These are phyloP conservation scores for Otus sunia DNA, from an alignment of 2,113 vertebrate genomes.

Conservation along the genomic window DNA sequence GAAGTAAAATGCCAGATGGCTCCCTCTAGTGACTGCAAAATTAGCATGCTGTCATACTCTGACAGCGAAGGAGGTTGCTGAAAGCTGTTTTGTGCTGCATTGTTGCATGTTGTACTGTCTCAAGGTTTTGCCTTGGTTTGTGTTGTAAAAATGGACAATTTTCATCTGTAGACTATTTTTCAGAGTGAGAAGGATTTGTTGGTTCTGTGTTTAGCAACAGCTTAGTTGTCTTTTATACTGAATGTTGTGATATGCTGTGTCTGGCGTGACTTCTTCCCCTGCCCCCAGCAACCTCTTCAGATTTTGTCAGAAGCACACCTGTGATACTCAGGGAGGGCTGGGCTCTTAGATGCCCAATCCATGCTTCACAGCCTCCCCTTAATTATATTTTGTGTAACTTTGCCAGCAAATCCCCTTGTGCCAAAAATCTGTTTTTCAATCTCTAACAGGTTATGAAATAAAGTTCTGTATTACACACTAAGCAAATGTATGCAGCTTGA, in stretches of 20 bases:
- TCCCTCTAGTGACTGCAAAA: background rate
- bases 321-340: background rate
- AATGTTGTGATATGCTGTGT: fast-evolving
- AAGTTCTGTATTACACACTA: constrained; percentile 62
- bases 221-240: background rate
- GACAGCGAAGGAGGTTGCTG: fast-evolving
- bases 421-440: constrained; percentile 70
- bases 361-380: constrained; percentile 66
- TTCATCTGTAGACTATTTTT: background rate
- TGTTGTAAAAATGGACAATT: background rate
- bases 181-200: background rate
- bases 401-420: constrained; percentile 44
- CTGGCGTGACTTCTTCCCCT: background rate
- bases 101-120: background rate
- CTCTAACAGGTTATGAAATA: constrained; percentile 80
- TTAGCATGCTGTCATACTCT: no score
- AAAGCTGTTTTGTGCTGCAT: background rate
- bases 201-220: background rate
- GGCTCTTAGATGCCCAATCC: background rate
- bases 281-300: background rate
- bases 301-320: background rate
- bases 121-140: background rate
- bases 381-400: constrained; percentile 82
- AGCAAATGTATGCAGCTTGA: background rate
- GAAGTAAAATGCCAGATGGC: background rate